A percentile compares a stretch with the other conserved stretches of the same genome.
Conservation (phyloP, 1,140 invertebrate genomes). For the Cyclina sinensis region DNA sequence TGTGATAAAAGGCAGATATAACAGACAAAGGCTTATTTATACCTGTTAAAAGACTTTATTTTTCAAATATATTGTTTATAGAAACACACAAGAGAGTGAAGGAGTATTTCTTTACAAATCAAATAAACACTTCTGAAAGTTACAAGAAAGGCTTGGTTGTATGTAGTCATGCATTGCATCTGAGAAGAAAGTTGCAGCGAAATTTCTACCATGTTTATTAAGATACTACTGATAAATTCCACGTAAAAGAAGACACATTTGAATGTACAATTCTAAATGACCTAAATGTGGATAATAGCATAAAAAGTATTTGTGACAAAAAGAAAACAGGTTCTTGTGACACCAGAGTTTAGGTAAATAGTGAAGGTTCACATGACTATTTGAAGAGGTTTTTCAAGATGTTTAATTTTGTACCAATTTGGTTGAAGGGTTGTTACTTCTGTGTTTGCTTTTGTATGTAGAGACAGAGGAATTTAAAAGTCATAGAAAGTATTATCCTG, state of each 20-base stretch:
- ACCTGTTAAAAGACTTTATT: too few species aligned
- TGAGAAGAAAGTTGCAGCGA: too few species aligned
- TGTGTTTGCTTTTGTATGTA: conserved; percentile 1
- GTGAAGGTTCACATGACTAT: not conserved
- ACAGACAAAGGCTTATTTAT: too few species aligned
- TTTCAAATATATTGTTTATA: too few species aligned
- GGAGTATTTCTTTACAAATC: too few species aligned
- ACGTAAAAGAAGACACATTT: not conserved
- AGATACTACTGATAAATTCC: not conserved
- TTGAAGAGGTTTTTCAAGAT: conserved; percentile 4
- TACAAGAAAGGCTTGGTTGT: too few species aligned
- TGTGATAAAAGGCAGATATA: too few species aligned
- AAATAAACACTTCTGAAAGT: too few species aligned
- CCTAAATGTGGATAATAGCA: not conserved
- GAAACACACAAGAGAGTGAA: too few species aligned
- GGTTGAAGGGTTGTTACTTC: not conserved
- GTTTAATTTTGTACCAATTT: not conserved
- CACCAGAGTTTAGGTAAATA: conserved; percentile 20
- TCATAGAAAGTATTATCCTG: not conserved
- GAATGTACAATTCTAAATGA: not conserved
- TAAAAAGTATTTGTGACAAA: conserved; percentile 6
- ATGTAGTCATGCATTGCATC: too few species aligned
- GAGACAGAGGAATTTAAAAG: not conserved
- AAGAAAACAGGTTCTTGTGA: not conserved
- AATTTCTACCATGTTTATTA: too few species aligned